Conservation (phyloP, 1,140 invertebrate genomes). For the Heterodera schachtii region DNA sequence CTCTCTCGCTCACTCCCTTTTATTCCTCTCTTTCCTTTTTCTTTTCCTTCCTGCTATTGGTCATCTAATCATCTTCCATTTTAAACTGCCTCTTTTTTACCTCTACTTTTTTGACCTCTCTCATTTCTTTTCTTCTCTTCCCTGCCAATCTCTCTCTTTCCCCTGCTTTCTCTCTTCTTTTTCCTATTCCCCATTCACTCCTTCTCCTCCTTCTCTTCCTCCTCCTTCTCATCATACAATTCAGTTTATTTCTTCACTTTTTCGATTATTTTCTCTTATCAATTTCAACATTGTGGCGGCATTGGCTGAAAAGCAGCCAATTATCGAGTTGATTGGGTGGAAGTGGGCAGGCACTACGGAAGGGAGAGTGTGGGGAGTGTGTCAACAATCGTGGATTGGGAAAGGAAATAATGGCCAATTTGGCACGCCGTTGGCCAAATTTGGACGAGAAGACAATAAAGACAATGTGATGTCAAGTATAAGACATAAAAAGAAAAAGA, state of each 20-base stretch:
- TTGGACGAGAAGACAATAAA: neutral
- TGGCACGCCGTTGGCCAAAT: neutral
- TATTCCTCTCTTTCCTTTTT: too few relatives aligned
- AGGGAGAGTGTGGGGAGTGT: too few relatives aligned
- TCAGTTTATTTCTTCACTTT: too few relatives aligned
- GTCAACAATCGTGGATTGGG: neutral
- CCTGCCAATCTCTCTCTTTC: neutral
- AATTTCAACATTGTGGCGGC: neutral
- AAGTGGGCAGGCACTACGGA: too few relatives aligned
- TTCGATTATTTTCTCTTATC: neutral
- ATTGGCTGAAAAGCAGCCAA: neutral
- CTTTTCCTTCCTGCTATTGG: too few relatives aligned
- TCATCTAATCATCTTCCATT: neutral
- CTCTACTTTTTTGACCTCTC: neutral
- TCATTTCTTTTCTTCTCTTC: neutral
- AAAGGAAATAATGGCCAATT: neutral
- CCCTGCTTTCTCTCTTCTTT: neutral
- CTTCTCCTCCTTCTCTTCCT: neutral
- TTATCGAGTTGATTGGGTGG: neutral
- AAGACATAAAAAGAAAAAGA: too few relatives aligned
- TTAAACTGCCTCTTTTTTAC: too few relatives aligned
- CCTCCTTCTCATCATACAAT: too few relatives aligned
- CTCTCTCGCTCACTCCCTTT: too few relatives aligned
- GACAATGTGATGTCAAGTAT: neutral
- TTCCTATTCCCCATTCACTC: too few relatives aligned